phyloP scores from a whole-genome alignment of 64 coral and sea anemone genomes.

The Actinia equina region DNA sequence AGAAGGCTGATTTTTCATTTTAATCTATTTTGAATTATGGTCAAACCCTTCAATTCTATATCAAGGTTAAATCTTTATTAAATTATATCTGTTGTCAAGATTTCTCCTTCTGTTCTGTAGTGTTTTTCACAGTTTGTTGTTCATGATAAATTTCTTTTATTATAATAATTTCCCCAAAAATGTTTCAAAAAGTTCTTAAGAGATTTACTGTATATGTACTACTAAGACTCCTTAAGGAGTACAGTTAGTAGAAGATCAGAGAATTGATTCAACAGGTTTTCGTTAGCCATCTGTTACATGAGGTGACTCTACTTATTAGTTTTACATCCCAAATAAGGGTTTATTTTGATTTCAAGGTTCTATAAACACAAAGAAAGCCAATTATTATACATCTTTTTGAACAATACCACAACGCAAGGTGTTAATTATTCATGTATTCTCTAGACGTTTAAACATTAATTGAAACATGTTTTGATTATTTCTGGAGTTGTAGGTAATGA shows the following conservation, averaged over 20 bases:
- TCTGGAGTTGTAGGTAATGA: neutral
- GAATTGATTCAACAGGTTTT: neutral
- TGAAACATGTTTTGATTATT: neutral
- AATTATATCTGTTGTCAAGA: neutral
- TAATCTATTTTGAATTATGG: neutral
- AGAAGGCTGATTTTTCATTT: neutral
- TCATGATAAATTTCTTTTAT: neutral
- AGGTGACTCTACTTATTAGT: neutral
- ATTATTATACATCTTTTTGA: neutral
- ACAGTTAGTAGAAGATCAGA: neutral
- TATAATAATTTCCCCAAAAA: neutral
- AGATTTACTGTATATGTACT: neutral
- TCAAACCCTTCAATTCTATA: neutral
- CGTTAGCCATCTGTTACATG: neutral
- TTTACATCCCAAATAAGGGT: neutral
- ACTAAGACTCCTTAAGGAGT: neutral
- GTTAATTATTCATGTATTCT: constrained; percentile 9
- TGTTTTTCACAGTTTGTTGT: neutral
- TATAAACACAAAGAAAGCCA: neutral
- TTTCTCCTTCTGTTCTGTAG: neutral
- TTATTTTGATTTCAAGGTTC: neutral
- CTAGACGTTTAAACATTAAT: constrained; percentile 1
- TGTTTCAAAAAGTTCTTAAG: neutral
- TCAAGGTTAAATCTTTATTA: neutral
- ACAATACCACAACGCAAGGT: neutral